Percentiles rank a stretch among this genome's conserved stretches.
These are phyloP conservation scores for Vipera latastei DNA, from an alignment of 2,797 vertebrate species.

Conservation along the genomic window DNA sequence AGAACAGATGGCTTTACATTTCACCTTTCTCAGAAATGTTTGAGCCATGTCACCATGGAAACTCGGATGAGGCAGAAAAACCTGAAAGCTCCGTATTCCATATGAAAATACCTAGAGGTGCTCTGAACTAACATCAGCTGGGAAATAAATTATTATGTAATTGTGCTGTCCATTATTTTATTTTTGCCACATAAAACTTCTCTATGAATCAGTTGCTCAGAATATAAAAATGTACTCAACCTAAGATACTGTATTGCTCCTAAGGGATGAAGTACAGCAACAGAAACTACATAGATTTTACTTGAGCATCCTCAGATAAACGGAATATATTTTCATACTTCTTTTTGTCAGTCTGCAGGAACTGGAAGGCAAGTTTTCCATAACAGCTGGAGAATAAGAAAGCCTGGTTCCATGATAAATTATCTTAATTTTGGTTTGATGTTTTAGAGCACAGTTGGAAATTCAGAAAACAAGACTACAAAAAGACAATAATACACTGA, in stretches of 20 bases:
- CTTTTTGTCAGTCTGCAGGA: not conserved
- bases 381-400: not conserved
- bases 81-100: constrained; percentile 66
- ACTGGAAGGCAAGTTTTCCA: not conserved
- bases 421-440: not conserved
- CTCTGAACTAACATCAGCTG: constrained; percentile 58
- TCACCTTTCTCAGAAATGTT: constrained; percentile 70
- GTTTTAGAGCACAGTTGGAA: not conserved
- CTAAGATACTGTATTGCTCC: not conserved
- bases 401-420: not conserved
- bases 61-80: constrained; percentile 68
- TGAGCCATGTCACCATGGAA: constrained; percentile 75
- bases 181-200: constrained; percentile 33
- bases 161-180: constrained; percentile 13
- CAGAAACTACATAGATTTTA: not conserved
- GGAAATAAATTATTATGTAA: constrained; percentile 45
- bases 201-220: constrained; percentile 1
- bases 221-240: constrained; percentile 4
- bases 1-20: constrained; percentile 69
- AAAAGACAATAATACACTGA: not conserved
- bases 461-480: not conserved
- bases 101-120: constrained; percentile 61
- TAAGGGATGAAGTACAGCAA: not conserved
- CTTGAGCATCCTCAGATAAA: too few relatives aligned
- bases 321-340: not conserved